Percentiles rank a stretch among this genome's conserved stretches.
phyloP scores from a whole-genome alignment of 1,140 invertebrate genomes.

The Anthonomus grandis region DNA sequence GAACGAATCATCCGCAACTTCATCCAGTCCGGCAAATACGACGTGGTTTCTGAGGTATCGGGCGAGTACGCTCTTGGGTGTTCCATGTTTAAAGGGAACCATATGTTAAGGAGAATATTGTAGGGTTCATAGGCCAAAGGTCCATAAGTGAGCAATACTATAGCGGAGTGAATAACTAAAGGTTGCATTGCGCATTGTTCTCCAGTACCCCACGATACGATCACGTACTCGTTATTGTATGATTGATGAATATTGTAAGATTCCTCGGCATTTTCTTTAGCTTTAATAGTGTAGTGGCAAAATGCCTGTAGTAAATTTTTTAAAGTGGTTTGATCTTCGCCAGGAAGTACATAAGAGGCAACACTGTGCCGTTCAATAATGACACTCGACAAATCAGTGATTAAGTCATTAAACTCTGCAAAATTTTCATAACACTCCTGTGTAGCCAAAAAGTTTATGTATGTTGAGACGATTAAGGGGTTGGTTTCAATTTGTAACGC shows the following conservation, averaged over 20 bases:
- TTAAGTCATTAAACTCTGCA: conserved; percentile 61
- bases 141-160: conserved; percentile 86
- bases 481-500: conserved; percentile 91
- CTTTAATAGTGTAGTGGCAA: conserved; percentile 69
- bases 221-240: conserved; percentile 59
- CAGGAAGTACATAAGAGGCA: conserved; percentile 77
- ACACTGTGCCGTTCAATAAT: conserved; percentile 92
- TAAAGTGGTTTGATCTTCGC: conserved; percentile 60
- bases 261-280: conserved; percentile 60
- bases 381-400: conserved; percentile 80
- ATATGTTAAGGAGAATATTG: conserved; percentile 69
- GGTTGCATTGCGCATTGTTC: conserved; percentile 83
- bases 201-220: conserved; percentile 82
- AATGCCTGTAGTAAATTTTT: conserved; percentile 77
- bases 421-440: conserved; percentile 67
- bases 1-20: conserved; percentile 91
- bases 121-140: conserved; percentile 59
- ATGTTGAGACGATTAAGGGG: conserved; percentile 79
- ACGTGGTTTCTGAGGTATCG: conserved; percentile 81
- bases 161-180: conserved; percentile 88
- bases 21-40: conserved; percentile 90
- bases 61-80: conserved; percentile 77
- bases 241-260: conserved; percentile 66
- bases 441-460: conserved; percentile 79
- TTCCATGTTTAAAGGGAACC: conserved; percentile 65